Conservation (phyloP, 2,113 vertebrate species). For the Anoplopoma fimbria region DNA sequence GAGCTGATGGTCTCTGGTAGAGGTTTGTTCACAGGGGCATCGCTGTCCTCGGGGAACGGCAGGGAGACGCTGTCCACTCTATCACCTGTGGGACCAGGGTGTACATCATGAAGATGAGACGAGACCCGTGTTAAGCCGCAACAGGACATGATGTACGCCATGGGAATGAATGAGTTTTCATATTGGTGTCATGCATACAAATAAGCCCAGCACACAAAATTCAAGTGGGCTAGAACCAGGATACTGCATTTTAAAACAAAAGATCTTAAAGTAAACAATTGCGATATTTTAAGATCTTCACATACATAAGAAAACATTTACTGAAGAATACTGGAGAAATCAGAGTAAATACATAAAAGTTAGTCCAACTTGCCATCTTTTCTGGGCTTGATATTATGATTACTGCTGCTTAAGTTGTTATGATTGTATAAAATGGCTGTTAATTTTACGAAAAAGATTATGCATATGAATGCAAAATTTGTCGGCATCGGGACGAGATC, state of each 20-base stretch:
- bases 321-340: background rate
- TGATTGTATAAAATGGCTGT: no score
- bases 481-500: no score
- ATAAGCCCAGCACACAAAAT: background rate
- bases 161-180: background rate
- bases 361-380: background rate
- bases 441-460: no score
- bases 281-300: background rate
- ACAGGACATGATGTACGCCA: background rate
- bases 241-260: background rate
- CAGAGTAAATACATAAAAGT: background rate
- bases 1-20: slow-evolving; percentile 73
- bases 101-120: background rate
- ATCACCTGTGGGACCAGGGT: slow-evolving; percentile 23
- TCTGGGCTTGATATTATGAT: background rate
- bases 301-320: background rate
- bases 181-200: no score
- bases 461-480: no score
- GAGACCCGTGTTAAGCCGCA: background rate
- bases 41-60: background rate
- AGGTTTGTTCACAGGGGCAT: slow-evolving; percentile 38
- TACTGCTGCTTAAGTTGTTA: no score
- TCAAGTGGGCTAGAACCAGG: background rate
- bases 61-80: background rate
- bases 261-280: background rate